Conservation (phyloP, 2,888 invertebrate genomes). For the Formica aserva region DNA sequence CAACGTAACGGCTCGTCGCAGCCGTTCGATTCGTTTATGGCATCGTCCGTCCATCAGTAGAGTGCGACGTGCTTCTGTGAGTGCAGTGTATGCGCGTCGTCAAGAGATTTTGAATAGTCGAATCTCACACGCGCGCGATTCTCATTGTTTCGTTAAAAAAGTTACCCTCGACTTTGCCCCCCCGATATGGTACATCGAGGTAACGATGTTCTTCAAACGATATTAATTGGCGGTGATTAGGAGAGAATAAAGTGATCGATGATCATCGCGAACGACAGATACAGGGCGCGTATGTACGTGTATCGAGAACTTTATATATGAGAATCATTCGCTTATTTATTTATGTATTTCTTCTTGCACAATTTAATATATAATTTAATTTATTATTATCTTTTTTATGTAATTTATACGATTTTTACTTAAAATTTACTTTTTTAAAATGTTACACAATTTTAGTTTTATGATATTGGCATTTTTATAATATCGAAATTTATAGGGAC, state of each 20-base stretch:
- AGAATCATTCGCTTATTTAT: neutral
- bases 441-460: neutral
- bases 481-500: neutral
- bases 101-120: constrained; percentile 56
- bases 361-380: neutral
- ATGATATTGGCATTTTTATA: neutral
- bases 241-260: neutral
- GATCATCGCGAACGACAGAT: neutral
- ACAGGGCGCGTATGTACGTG: neutral
- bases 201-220: constrained; percentile 9
- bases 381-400: neutral
- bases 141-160: constrained; percentile 30
- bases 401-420: neutral
- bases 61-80: constrained; percentile 57
- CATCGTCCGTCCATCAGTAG: constrained; percentile 59
- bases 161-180: constrained; percentile 45
- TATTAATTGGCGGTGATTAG: constrained; percentile 9
- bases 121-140: constrained; percentile 9
- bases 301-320: neutral
- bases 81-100: constrained; percentile 32
- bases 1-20: constrained; percentile 26
- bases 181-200: constrained; percentile 44
- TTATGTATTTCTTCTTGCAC: neutral
- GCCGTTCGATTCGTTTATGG: constrained; percentile 57
- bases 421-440: neutral